phyloP scores from a whole-genome alignment of 92 coral and sea anemone genomes.

The Phymanthus crucifer region DNA sequence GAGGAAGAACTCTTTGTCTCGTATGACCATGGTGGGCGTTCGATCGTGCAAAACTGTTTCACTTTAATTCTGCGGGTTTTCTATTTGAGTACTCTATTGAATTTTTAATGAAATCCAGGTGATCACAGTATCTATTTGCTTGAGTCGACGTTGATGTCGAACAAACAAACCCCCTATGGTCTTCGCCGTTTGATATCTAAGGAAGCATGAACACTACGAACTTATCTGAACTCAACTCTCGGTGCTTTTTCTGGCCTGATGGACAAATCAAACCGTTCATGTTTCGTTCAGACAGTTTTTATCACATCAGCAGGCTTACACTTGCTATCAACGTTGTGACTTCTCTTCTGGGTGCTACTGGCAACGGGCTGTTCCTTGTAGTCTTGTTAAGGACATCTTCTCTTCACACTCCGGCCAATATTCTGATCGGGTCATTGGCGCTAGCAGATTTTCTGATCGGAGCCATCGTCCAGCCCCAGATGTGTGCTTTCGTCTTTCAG shows the following conservation, averaged over 20 bases:
- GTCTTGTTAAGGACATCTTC: conserved; percentile 4
- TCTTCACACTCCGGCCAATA: conserved; percentile 17
- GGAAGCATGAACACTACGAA: background rate
- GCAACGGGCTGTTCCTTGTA: background rate
- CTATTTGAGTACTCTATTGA: no score
- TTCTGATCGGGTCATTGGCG: conserved; percentile 12
- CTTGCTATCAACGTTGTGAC: background rate
- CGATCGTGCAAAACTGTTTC: no score
- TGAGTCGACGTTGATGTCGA: background rate
- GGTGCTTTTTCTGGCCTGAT: conserved; percentile 6
- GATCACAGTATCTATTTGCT: no score
- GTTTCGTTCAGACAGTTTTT: conserved; percentile 1
- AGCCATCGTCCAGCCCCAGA: background rate
- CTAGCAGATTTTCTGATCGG: conserved; percentile 6
- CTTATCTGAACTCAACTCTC: background rate
- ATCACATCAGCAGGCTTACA: background rate
- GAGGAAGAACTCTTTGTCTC: no score
- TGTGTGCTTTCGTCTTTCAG: conserved; percentile 8
- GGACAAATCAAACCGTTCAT: conserved; percentile 15
- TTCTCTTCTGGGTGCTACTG: conserved; percentile 1
- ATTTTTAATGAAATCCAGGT: no score
- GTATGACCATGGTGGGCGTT: no score
- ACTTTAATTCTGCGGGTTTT: no score
- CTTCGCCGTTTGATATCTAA: background rate
- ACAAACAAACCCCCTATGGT: background rate